A percentile compares a stretch with the other conserved stretches of the same genome.
phyloP scores from a whole-genome alignment of 2,113 vertebrate species.

The Callithrix jacchus region DNA sequence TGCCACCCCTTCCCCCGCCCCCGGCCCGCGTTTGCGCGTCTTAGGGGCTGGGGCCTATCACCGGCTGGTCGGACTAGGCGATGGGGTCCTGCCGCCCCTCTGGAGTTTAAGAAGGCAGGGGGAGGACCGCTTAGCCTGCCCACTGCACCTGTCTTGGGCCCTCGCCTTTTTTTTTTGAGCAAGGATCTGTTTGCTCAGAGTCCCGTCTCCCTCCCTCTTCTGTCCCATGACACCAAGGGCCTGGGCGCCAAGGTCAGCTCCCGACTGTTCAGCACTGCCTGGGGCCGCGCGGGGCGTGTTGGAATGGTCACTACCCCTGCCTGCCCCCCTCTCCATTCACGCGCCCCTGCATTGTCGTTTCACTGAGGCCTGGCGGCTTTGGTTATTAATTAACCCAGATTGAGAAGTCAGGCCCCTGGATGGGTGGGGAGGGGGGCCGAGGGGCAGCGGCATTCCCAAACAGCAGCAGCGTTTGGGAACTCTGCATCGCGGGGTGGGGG shows the following conservation, averaged over 20 bases:
- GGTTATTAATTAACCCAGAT: slow-evolving; percentile 62
- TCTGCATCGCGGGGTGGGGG: neutral
- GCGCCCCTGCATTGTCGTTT: neutral
- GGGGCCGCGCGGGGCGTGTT: neutral
- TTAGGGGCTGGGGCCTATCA: neutral
- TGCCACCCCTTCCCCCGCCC: neutral
- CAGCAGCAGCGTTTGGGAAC: neutral
- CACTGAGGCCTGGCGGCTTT: slow-evolving; percentile 55
- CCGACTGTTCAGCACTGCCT: neutral
- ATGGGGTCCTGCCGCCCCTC: neutral
- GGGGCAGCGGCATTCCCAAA: neutral
- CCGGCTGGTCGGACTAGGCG: neutral
- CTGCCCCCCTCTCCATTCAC: neutral
- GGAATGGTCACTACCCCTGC: neutral
- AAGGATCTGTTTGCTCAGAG: neutral
- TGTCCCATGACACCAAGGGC: neutral
- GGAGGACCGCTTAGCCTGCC: neutral
- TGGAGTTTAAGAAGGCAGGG: neutral
- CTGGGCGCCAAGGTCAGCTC: neutral
- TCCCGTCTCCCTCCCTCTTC: neutral
- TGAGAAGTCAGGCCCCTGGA: neutral
- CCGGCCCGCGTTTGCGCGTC: neutral
- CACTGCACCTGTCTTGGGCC: slow-evolving; percentile 16
- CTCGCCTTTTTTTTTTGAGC: neutral
- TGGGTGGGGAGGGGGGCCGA: neutral